A percentile compares a stretch with the other conserved stretches of the same genome.
Conservation (phyloP, 2,888 invertebrate species). For the Carabus problematicus region DNA sequence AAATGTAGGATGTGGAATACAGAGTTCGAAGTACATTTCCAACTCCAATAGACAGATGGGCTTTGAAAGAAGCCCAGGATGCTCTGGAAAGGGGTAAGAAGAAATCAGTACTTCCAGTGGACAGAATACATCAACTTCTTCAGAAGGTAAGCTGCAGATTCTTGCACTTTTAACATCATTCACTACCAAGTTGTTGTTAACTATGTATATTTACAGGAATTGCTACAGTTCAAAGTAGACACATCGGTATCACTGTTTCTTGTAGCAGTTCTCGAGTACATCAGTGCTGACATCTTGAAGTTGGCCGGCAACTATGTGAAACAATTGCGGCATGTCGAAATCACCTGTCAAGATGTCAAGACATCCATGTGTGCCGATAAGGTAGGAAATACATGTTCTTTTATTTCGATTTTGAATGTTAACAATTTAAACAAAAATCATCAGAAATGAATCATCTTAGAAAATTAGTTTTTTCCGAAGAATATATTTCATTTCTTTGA, state of each 20-base stretch:
- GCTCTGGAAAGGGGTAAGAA: conserved; percentile 82
- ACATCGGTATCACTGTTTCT: conserved; percentile 88
- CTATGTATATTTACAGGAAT: conserved; percentile 68
- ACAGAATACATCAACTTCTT: conserved; percentile 87
- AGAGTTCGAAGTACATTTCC: conserved; percentile 91
- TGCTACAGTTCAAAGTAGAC: conserved; percentile 86
- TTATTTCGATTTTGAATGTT: not conserved
- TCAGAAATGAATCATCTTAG: too few species aligned
- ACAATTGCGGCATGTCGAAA: conserved; percentile 90
- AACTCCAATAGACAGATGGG: conserved; percentile 95
- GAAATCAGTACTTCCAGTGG: conserved; percentile 82
- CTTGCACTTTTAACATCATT: not conserved
- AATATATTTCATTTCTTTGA: not conserved
- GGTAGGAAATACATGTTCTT: conserved; percentile 62
- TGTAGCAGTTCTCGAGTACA: conserved; percentile 93
- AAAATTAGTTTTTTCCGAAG: conserved; percentile 2
- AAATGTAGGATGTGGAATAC: conserved; percentile 85
- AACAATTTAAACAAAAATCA: not conserved
- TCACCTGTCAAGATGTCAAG: conserved; percentile 93
- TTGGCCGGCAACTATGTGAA: conserved; percentile 97
- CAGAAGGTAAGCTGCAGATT: conserved; percentile 68
- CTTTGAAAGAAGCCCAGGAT: conserved; percentile 86
- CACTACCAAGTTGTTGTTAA: not conserved
- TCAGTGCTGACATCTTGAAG: conserved; percentile 93
- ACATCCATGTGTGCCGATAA: conserved; percentile 98